Evolutionary conservation across 2,888 invertebrate species (phyloP).

Genomic region (Lycaena phlaeas): DNA sequence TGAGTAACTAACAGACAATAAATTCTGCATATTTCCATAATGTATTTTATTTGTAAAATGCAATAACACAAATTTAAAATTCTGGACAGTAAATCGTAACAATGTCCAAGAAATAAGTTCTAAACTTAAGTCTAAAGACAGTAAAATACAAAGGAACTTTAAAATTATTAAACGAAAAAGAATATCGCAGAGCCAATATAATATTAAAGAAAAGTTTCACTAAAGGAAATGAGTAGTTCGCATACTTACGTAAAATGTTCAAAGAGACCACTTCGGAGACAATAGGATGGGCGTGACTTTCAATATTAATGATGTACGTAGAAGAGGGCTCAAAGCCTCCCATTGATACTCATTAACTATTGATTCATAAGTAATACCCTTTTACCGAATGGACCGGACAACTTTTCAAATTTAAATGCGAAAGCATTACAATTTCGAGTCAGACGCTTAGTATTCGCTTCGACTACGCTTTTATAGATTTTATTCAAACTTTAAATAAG

Average conservation of each 20-base stretch:
- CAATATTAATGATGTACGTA: slow-evolving; percentile 70
- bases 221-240: slow-evolving; percentile 60
- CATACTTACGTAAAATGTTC: slow-evolving; percentile 54
- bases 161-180: slow-evolving; percentile 15
- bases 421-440: slow-evolving; percentile 41
- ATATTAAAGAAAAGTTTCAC: slow-evolving; percentile 48
- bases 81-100: no score
- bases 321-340: slow-evolving; percentile 56
- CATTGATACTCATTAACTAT: slow-evolving; percentile 71
- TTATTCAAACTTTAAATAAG: slow-evolving; percentile 16
- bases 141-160: slow-evolving; percentile 10
- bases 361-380: slow-evolving; percentile 72
- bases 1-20: no score
- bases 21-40: no score
- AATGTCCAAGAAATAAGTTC: neutral
- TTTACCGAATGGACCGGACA: slow-evolving; percentile 47
- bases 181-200: slow-evolving; percentile 28
- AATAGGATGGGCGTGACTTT: slow-evolving; percentile 58
- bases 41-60: no score
- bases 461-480: slow-evolving; percentile 14
- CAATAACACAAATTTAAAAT: no score
- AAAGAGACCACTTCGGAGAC: slow-evolving; percentile 61
- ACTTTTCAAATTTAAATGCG: slow-evolving; percentile 64
- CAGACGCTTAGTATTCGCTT: slow-evolving; percentile 16
- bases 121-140: slow-evolving; percentile 6